A percentile compares a stretch with the other conserved stretches of the same genome.
phyloP scores from a whole-genome alignment of 2,888 invertebrate genomes.

The Cremastobaeus sp. region DNA sequence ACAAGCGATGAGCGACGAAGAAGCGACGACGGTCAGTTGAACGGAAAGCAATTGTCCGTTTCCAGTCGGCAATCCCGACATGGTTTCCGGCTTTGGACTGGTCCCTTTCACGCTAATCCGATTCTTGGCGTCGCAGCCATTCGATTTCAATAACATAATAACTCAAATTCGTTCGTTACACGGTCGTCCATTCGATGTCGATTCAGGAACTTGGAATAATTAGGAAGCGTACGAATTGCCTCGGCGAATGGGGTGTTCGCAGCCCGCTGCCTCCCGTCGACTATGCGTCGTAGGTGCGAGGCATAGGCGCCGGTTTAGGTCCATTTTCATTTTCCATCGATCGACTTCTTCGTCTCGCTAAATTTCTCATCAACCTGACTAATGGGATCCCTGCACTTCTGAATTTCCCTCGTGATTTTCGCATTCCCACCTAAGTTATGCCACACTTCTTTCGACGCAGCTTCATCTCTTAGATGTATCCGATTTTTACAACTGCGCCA shows the following conservation, averaged over 20 bases:
- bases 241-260: conserved; percentile 44
- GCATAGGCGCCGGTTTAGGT: conserved; percentile 60
- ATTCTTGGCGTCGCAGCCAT: conserved; percentile 65
- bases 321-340: conserved; percentile 66
- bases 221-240: conserved; percentile 64
- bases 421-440: conserved; percentile 33
- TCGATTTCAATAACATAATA: conserved; percentile 73
- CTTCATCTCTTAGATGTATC: not conserved
- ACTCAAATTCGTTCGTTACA: conserved; percentile 64
- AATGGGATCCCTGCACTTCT: conserved; percentile 62
- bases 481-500: too few relatives aligned
- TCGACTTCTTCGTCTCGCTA: conserved; percentile 58
- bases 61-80: conserved; percentile 71
- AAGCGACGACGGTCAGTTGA: conserved; percentile 17
- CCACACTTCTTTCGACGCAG: conserved; percentile 15
- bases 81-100: conserved; percentile 66
- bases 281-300: conserved; percentile 40
- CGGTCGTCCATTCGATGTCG: conserved; percentile 44
- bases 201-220: conserved; percentile 63
- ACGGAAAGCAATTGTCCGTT: conserved; percentile 68
- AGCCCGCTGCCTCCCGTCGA: conserved; percentile 20
- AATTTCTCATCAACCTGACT: conserved; percentile 61
- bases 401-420: conserved; percentile 61
- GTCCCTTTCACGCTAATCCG: conserved; percentile 68
- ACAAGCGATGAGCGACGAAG: conserved; percentile 9